phyloP scores from a whole-genome alignment of 2,797 vertebrate species.

The Enteromius anoplus region DNA sequence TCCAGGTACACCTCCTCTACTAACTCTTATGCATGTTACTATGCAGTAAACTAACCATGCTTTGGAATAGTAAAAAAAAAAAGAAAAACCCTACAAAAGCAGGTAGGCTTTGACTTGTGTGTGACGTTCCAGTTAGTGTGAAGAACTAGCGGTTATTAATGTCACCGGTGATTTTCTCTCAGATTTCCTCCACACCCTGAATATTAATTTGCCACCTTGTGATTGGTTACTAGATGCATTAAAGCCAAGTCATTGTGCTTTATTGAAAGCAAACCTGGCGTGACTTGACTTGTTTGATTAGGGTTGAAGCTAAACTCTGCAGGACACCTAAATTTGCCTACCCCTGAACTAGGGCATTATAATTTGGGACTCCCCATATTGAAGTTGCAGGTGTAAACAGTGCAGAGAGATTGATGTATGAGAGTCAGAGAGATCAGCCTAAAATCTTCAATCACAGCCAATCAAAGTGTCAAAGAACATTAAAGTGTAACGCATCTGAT shows the following conservation, averaged over 20 bases:
- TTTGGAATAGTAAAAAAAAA: neutral
- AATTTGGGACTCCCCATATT: neutral
- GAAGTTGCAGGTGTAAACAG: constrained; percentile 5
- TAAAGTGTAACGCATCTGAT: neutral
- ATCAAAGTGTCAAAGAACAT: constrained; percentile 20
- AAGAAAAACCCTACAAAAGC: neutral
- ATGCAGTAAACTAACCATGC: neutral
- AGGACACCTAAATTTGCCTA: too few species aligned
- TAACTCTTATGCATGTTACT: neutral
- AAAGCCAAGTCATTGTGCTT: neutral
- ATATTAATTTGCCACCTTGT: neutral
- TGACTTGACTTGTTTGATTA: neutral
- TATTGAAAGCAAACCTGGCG: neutral
- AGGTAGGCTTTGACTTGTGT: neutral
- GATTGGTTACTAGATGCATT: neutral
- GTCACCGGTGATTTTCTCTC: neutral
- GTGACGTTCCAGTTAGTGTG: neutral
- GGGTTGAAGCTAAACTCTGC: too few species aligned
- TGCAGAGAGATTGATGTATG: constrained; percentile 16
- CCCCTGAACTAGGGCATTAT: neutral
- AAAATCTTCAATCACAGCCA: constrained; percentile 21
- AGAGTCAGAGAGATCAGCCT: neutral
- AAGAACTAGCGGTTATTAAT: neutral
- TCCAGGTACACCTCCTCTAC: constrained; percentile 45
- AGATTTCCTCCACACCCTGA: neutral